Base-by-base conservation (phyloP, 2,888 invertebrate genomes). In the Melitaea athalia region DNA sequence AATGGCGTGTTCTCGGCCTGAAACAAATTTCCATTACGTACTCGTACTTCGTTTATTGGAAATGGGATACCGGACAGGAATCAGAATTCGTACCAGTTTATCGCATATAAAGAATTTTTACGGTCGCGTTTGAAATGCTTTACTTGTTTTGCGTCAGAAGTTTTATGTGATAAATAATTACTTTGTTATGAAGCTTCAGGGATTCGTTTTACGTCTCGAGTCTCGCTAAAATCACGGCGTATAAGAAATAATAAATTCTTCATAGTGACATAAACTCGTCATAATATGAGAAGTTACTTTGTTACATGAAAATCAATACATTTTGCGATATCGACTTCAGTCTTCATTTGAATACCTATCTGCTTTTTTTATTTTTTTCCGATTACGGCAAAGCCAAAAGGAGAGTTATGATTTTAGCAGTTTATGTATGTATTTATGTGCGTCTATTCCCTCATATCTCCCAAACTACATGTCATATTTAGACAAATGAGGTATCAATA, bases 151-250 rank as follows among this genome's bases (percentile, higher is more conserved):
- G 85, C 87, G 86, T 86, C 85, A 83, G 74, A 76, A 77, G 73
- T 85, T 88, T 90, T 86, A 88, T 82, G 85, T 72, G 84, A 82
- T 80, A 86, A 84, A 87, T 88, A 86, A 89, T 85, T 88, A 88
- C 83, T 77, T 86, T 89, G 87, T 88, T 83, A 87, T 78, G 78
- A 74, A 69, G 78, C 72, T 68, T 65, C 73, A 63, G 77, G 73
- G 76, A 77, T 78, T 75, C 75, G 75, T 77, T 85, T 87, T 86
- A 87, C 83, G 81, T 76, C 64, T 47, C 31, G 52, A 75, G 75
- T 80, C 78, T 81, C 80, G 57, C 72, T 72, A 66, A 67, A 71
- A 71, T 74, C 68, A 63, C 61, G 43, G 31, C 12, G 59, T 60
- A 5, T 43, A 63, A 63, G 63, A 57, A 67, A 67, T 8, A 59